Conservation (phyloP, 92 coral and sea anemone genomes). For the Parazoanthus atlanticus region DNA sequence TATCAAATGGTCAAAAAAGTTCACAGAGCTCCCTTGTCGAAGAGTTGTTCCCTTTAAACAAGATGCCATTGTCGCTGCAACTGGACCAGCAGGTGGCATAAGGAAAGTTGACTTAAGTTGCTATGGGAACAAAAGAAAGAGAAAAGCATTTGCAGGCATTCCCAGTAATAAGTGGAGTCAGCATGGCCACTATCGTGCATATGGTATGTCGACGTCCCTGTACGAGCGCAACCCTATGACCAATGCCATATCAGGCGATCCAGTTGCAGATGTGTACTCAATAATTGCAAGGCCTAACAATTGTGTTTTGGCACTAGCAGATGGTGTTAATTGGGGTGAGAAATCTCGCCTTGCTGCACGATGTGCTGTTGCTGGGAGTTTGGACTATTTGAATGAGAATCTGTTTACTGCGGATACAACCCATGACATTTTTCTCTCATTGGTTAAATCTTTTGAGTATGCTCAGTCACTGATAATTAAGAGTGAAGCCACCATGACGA, state of each 20-base stretch:
- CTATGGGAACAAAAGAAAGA: constrained; percentile 45
- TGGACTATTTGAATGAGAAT: constrained; percentile 74
- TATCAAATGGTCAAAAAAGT: constrained; percentile 67
- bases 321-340: constrained; percentile 98
- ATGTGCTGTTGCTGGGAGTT: constrained; percentile 89
- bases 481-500: constrained; percentile 87
- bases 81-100: constrained; percentile 94
- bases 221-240: constrained; percentile 89
- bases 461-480: constrained; percentile 85
- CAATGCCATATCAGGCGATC: constrained; percentile 76
- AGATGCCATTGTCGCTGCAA: constrained; percentile 75
- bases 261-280: constrained; percentile 95
- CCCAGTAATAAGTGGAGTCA: constrained; percentile 73
- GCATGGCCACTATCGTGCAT: constrained; percentile 74
- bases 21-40: constrained; percentile 68
- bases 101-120: constrained; percentile 54
- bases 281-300: constrained; percentile 90
- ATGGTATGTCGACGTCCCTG: constrained; percentile 84
- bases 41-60: constrained; percentile 59
- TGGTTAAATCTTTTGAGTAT: constrained; percentile 76
- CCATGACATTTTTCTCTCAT: constrained; percentile 68
- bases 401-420: constrained; percentile 75
- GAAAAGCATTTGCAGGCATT: constrained; percentile 49
- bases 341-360: constrained; percentile 97
- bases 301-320: constrained; percentile 90